Percentiles rank a stretch among this genome's conserved stretches.
Conservation (phyloP, 2,888 invertebrate species). For the Nephrotoma flavescens region DNA sequence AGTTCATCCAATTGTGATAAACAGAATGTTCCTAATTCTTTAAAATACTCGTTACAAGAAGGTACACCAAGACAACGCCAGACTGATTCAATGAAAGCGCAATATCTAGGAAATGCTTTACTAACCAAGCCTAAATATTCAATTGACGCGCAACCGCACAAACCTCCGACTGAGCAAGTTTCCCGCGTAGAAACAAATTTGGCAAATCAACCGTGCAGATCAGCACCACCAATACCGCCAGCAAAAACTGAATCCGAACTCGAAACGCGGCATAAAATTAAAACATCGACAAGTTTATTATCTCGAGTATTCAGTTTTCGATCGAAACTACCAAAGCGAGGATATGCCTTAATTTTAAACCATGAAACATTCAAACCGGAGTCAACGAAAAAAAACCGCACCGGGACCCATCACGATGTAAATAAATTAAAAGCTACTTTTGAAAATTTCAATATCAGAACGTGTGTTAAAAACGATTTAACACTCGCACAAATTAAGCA, state of each 20-base stretch:
- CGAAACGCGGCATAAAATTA: neutral
- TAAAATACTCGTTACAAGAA: neutral
- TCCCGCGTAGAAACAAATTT: neutral
- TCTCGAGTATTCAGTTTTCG: neutral
- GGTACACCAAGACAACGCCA: neutral
- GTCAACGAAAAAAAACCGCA: neutral
- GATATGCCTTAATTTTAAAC: neutral
- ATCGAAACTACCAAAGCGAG: neutral
- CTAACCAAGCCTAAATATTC: neutral
- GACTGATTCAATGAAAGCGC: neutral
- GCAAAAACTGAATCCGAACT: neutral
- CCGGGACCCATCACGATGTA: conserved; percentile 25
- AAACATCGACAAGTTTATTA: neutral
- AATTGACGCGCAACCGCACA: neutral
- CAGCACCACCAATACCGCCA: neutral
- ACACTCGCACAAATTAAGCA: conserved; percentile 19
- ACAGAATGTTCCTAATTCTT: neutral
- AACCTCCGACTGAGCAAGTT: neutral
- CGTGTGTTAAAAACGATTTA: conserved; percentile 20
- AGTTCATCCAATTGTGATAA: neutral
- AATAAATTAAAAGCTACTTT: conserved; percentile 19
- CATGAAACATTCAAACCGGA: neutral
- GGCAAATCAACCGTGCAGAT: neutral
- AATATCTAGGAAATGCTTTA: neutral
- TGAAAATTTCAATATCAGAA: conserved; percentile 20